Conservation (phyloP, 2,797 vertebrate genomes). For the Labroides dimidiatus region DNA sequence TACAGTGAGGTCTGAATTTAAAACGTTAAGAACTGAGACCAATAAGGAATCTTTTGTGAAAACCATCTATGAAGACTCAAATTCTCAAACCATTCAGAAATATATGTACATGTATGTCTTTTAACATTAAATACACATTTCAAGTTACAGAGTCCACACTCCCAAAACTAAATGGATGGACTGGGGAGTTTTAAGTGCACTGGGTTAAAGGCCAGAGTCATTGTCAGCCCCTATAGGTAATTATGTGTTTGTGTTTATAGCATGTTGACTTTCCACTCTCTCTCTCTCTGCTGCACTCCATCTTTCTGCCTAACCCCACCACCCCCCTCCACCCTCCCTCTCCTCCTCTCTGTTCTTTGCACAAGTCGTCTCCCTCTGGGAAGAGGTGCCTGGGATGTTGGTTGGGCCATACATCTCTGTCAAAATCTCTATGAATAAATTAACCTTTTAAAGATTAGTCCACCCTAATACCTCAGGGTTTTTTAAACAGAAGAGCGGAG, state of each 20-base stretch:
- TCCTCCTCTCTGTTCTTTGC: conserved; percentile 73
- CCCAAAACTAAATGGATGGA: conserved; percentile 72
- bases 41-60: neutral
- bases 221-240: conserved; percentile 83
- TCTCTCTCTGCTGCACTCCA: conserved; percentile 78
- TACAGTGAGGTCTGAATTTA: no score
- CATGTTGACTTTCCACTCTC: conserved; percentile 80
- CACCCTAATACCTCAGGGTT: conserved; percentile 97
- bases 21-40: no score
- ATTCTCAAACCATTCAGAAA: conserved; percentile 26
- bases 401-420: conserved; percentile 96
- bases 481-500: conserved; percentile 91
- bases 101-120: conserved; percentile 40
- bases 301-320: conserved; percentile 68
- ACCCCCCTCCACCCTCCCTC: conserved; percentile 44
- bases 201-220: conserved; percentile 84
- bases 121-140: conserved; percentile 41
- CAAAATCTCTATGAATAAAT: conserved; percentile 99
- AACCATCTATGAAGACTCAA: neutral
- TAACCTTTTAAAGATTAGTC: conserved; percentile 99
- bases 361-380: conserved; percentile 85
- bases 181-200: conserved; percentile 59
- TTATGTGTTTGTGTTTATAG: conserved; percentile 88
- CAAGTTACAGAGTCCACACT: conserved; percentile 64
- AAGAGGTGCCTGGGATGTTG: conserved; percentile 90